Evolutionary conservation across 2,888 invertebrate genomes (phyloP).

Genomic region (Taenaris catops): DNA sequence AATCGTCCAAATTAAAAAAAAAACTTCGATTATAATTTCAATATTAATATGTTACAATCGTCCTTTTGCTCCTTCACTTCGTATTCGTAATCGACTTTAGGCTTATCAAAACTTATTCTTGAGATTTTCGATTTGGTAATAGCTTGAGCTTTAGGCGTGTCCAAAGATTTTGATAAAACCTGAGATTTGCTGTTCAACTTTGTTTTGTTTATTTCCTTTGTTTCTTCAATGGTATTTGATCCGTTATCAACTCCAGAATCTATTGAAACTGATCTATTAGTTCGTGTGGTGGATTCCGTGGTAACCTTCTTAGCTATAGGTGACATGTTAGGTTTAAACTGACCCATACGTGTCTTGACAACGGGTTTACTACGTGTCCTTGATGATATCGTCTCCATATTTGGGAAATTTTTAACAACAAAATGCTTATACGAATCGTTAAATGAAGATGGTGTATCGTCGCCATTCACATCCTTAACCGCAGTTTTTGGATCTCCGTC

Average conservation of each 20-base stretch:
- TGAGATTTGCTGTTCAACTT: too few species aligned
- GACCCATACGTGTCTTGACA: conserved; percentile 50
- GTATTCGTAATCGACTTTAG: conserved; percentile 36
- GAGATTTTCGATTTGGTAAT: background rate
- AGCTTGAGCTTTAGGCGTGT: conserved; percentile 8
- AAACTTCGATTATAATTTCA: conserved; percentile 52
- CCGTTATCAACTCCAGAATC: too few species aligned
- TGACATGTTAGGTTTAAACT: conserved; percentile 33
- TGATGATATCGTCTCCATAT: conserved; percentile 15
- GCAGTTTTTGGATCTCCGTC: background rate
- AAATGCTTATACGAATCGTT: conserved; percentile 55
- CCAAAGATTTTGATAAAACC: background rate
- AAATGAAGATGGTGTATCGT: conserved; percentile 39
- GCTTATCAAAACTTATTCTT: conserved; percentile 22
- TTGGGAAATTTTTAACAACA: conserved; percentile 35
- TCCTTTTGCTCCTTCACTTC: conserved; percentile 58
- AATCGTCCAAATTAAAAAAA: too few species aligned
- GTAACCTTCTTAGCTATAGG: background rate
- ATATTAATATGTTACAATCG: conserved; percentile 61
- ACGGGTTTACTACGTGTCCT: conserved; percentile 9
- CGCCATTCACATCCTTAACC: conserved; percentile 6
- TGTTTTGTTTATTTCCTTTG: too few species aligned
- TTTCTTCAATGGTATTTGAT: too few species aligned
- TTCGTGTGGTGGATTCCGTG: too few species aligned
- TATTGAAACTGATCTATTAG: too few species aligned